Base-by-base conservation (phyloP, 2,797 vertebrate genomes). In the Enteromius trimaculatus region DNA sequence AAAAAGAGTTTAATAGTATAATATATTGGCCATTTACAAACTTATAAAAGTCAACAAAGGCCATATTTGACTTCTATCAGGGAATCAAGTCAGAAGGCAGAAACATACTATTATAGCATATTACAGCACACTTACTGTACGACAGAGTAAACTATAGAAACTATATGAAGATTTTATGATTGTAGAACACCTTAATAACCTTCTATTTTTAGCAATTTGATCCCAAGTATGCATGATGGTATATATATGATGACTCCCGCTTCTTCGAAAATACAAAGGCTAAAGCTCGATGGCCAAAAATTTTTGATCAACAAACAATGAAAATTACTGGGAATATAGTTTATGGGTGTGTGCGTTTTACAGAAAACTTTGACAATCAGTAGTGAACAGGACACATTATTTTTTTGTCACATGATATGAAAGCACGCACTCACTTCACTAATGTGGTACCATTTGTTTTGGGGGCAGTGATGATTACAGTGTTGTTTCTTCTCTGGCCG, bases 401-500 rank as follows among this genome's bases (percentile, higher is more conserved):
- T 75, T 60, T 60, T 42, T 14, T 17, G 34, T 23, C 31, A 42
- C 42, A 60, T 39, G 1, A 76, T 26, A 77, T 26, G 26, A 64
- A 77, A 77, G 9, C 55, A 31, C 29, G 39, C 39, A 44, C 23
- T 76, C 14, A 13, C 16, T n/a, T 44, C 37, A 47, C 58, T 77
- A 37, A 74, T 55, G 71, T 55, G 71, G 0, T 74, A 55, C 0
- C 19, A 4, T 37, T 16, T 82, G 10, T 66, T 42, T 19, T 14
- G 26, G 44, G 47, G 39, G n/a, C 17, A 19, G 14, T 62, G 76
- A 65, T 66, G 62, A 58, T 49, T 42, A 47, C n/a, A 75, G 42
- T 78, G 62, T 79, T 76, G 69, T 72, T 84, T 86, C 23, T 82
- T 39, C 66, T 58, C 69, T 62, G 39, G 39, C 55, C 0, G n/a